Conservation (phyloP, 2,797 vertebrate species). For the Pseudocheirus occidentalis region DNA sequence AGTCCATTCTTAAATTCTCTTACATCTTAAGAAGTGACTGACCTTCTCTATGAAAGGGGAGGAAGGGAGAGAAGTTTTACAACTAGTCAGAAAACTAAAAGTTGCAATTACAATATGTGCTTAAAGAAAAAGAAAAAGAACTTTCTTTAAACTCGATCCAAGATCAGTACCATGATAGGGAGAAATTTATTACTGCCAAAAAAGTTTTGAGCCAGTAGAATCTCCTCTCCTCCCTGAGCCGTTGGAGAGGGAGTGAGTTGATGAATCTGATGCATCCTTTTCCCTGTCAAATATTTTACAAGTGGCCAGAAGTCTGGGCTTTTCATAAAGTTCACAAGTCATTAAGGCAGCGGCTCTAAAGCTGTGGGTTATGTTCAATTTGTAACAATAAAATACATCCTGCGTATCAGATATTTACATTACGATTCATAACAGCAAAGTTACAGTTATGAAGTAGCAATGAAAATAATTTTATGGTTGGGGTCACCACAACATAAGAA, state of each 20-base stretch:
- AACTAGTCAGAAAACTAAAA: slow-evolving; percentile 82
- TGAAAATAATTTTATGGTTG: too few species aligned
- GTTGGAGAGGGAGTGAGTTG: slow-evolving; percentile 46
- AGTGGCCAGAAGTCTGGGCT: slow-evolving; percentile 10
- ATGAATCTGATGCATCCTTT: not conserved
- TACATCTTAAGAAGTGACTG: slow-evolving; percentile 84
- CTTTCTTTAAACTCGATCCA: slow-evolving; percentile 64
- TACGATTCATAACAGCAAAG: too few species aligned
- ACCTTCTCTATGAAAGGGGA: slow-evolving; percentile 77
- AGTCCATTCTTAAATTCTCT: slow-evolving; percentile 87
- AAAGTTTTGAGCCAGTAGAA: slow-evolving; percentile 11
- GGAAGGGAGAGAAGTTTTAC: slow-evolving; percentile 81
- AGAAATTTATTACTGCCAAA: slow-evolving; percentile 53
- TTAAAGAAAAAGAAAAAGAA: slow-evolving; percentile 47
- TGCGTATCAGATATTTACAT: too few species aligned
- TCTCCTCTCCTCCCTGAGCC: slow-evolving; percentile 27
- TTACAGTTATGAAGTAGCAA: too few species aligned
- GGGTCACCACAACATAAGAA: too few species aligned
- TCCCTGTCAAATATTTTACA: not conserved
- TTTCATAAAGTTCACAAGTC: slow-evolving; percentile 2
- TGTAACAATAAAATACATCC: too few species aligned
- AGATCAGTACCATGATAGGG: slow-evolving; percentile 50
- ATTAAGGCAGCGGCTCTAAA: too few species aligned
- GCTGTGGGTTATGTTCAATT: too few species aligned
- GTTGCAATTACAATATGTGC: slow-evolving; percentile 75